A percentile compares a stretch with the other conserved stretches of the same genome.
Evolutionary conservation across 2,888 invertebrate species (phyloP).

Genomic region (Nymphalis urticae): DNA sequence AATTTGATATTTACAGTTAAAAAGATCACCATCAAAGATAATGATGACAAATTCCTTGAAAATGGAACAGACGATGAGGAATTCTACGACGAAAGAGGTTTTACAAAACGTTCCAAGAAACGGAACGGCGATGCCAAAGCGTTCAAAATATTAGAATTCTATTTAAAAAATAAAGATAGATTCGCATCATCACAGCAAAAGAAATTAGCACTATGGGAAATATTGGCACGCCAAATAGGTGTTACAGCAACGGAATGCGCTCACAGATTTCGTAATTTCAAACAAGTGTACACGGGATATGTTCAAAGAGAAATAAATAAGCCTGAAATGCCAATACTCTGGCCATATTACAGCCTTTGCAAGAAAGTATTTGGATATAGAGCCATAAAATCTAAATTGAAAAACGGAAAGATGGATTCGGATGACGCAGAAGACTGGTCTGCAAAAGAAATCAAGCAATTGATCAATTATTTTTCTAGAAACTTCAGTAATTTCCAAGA

Average conservation of each 20-base stretch:
- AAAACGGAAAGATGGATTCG: conserved; percentile 53
- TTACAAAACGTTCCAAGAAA: conserved; percentile 50
- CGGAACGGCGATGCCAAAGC: conserved; percentile 58
- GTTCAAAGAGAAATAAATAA: conserved; percentile 69
- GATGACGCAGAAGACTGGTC: conserved; percentile 65
- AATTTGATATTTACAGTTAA: conserved; percentile 52
- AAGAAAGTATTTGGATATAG: conserved; percentile 75
- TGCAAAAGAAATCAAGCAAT: conserved; percentile 60
- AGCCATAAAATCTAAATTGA: conserved; percentile 63
- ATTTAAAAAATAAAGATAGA: conserved; percentile 68
- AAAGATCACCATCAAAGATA: conserved; percentile 53
- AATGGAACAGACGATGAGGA: conserved; percentile 55
- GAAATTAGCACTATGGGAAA: conserved; percentile 61
- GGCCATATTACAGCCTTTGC: conserved; percentile 70
- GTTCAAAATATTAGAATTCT: conserved; percentile 68
- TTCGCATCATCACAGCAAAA: conserved; percentile 58
- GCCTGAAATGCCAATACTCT: conserved; percentile 68
- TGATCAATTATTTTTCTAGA: conserved; percentile 59
- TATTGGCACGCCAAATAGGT: conserved; percentile 58
- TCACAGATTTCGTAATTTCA: conserved; percentile 65
- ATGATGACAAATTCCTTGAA: conserved; percentile 43
- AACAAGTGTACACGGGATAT: conserved; percentile 65
- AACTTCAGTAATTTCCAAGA: conserved; percentile 54
- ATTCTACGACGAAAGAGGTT: conserved; percentile 54
- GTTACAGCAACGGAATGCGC: conserved; percentile 65